Conservation (phyloP, 37 sponge, comb jelly and placozoan species). For the Diacarnus erythraeanus region DNA sequence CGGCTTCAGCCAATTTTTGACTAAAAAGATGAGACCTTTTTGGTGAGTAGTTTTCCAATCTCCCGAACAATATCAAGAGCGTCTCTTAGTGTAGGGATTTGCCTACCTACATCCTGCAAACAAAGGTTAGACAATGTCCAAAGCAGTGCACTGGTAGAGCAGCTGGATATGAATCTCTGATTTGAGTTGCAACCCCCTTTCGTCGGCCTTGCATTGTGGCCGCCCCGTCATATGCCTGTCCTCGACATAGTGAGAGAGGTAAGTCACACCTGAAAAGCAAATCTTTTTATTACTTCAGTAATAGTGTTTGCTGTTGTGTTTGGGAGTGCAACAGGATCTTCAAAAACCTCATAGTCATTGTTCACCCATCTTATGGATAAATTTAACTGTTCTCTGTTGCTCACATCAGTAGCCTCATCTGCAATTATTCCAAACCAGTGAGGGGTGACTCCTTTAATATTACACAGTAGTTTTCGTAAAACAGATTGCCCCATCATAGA, state of each 20-base stretch:
- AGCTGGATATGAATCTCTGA: conserved; percentile 46
- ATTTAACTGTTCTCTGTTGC: background rate
- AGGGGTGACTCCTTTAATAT: background rate
- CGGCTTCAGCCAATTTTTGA: conserved; percentile 19
- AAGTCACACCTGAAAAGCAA: conserved; percentile 5
- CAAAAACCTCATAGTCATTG: conserved; percentile 11
- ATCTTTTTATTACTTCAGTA: conserved; percentile 5
- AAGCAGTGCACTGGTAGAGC: conserved; percentile 73
- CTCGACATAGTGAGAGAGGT: conserved; percentile 6
- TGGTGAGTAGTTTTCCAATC: conserved; percentile 59
- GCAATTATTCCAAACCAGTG: conserved; percentile 52
- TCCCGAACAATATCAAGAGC: conserved; percentile 57
- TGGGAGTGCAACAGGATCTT: conserved; percentile 13
- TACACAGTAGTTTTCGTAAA: background rate
- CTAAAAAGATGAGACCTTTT: conserved; percentile 50
- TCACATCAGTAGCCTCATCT: conserved; percentile 61
- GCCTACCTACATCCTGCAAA: conserved; percentile 53
- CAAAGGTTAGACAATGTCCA: conserved; percentile 61
- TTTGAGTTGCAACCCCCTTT: conserved; percentile 47
- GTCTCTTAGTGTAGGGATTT: conserved; percentile 28
- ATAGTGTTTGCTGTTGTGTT: conserved; percentile 10
- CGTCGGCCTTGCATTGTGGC: conserved; percentile 29
- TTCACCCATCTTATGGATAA: conserved; percentile 55
- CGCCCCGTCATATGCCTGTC: conserved; percentile 23
- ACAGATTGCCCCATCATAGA: conserved; percentile 3